Evolutionary conservation across 2,797 vertebrate genomes (phyloP).

Genomic region (Poeciliopsis gracilis): DNA sequence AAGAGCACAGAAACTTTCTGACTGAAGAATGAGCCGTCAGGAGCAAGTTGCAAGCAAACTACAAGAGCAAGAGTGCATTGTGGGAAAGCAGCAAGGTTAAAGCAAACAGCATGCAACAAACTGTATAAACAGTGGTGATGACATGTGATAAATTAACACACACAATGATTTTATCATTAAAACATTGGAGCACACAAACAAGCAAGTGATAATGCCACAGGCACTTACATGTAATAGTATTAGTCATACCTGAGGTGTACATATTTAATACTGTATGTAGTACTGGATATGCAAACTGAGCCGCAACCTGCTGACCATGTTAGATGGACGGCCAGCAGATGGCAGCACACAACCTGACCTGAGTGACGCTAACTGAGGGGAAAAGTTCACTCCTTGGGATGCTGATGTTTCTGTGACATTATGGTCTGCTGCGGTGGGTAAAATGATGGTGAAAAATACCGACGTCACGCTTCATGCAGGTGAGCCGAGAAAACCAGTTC

Average conservation of each 20-base stretch:
- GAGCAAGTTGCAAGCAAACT: constrained; percentile 17
- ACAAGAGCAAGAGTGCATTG: constrained; percentile 41
- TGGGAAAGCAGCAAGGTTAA: constrained; percentile 45
- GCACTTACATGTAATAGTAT: constrained; percentile 19
- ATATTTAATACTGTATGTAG: not conserved
- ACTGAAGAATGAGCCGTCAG: constrained; percentile 18
- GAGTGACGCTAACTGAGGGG: not conserved
- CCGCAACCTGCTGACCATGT: constrained; percentile 1
- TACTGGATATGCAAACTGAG: constrained; percentile 2
- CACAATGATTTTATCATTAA: constrained; percentile 34
- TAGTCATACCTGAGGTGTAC: constrained; percentile 23
- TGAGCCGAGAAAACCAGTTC: constrained; percentile 29
- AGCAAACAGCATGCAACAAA: constrained; percentile 60
- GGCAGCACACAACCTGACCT: constrained; percentile 48
- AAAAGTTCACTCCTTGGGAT: constrained; percentile 12
- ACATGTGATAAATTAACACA: constrained; percentile 52
- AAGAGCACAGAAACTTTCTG: constrained; percentile 25
- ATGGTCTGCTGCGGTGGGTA: constrained; percentile 65
- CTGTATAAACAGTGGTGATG: constrained; percentile 40
- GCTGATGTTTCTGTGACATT: constrained; percentile 74
- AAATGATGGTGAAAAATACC: constrained; percentile 47
- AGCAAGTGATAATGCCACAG: constrained; percentile 78
- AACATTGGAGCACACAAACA: constrained; percentile 50
- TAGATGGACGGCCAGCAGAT: constrained; percentile 62
- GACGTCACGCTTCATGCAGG: constrained; percentile 66